Conservation (phyloP, 2,113 vertebrate genomes). For the Myiozetetes cayanensis region DNA sequence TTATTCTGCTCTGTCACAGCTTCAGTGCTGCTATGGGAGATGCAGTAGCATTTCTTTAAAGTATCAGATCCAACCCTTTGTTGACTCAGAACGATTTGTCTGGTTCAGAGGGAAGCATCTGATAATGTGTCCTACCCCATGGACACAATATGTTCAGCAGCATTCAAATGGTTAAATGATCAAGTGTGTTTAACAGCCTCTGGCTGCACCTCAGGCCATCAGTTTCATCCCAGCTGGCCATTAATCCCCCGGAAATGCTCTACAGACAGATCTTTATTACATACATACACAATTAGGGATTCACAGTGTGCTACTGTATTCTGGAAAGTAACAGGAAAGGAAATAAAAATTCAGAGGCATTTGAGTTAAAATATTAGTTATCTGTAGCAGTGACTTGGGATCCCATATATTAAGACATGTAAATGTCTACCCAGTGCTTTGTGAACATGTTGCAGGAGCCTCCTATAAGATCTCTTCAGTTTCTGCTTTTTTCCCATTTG, state of each 20-base stretch:
- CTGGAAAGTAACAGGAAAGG: not conserved
- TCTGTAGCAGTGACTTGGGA: not conserved
- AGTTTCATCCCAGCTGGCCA: not conserved
- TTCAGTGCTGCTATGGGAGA: conserved; percentile 2
- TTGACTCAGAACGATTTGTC: not conserved
- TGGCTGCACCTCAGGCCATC: not conserved
- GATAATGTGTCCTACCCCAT: not conserved
- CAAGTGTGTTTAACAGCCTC: not conserved
- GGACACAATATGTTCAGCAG: not conserved
- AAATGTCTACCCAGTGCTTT: not conserved
- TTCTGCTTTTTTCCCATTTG: not conserved
- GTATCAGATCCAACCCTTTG: not conserved
- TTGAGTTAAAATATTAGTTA: not conserved
- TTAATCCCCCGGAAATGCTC: conserved; percentile 2
- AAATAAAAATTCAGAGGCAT: not conserved
- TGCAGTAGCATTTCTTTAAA: not conserved
- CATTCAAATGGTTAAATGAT: conserved; percentile 27
- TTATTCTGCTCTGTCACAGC: not conserved
- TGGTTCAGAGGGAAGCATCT: not conserved
- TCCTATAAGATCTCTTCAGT: not conserved
- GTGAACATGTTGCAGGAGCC: not conserved
- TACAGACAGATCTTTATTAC: not conserved
- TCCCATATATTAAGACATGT: not conserved
- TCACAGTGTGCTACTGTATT: not conserved
- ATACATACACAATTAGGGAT: not conserved